Evolutionary conservation across 2,888 invertebrate species (phyloP), one percentile per base, ranked within the genome.

Genomic region (Parnassius orleans): DNA sequence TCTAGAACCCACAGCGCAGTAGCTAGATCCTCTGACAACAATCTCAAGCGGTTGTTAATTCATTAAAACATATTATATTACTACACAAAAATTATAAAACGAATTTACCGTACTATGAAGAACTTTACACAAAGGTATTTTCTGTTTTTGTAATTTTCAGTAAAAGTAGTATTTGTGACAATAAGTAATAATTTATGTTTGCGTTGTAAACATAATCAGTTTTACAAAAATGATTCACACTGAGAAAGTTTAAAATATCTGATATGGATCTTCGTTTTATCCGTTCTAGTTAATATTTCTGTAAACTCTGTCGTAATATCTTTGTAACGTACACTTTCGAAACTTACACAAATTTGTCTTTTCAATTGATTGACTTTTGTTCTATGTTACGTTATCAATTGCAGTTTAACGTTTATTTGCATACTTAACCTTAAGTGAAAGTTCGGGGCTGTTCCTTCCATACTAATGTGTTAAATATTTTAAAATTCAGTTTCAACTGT

Each of bases 381-480:
- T 86, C 87, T 86, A 86, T 85, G 87, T 90, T 85, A 90, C 84
- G 74, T 81, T 85, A 87, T 84, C 83, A 85, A 84, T 83, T 80
- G 81, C 80, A 82, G 82, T 85, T 83, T 81, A 78, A 63, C 77
- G 77, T 77, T 77, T 81, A 85, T 89, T 89, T 88, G 86, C 83
- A 87, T 81, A 90, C 88, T 87, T 88, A 90, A 90, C 87, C 82
- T 84, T 78, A 80, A 90, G 90, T 90, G 90, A 91, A 91, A 91
- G 90, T 91, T 81, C 72, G 81, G 76, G 70, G 72, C 85, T 77
- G 77, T 84, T 81, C 77, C 72, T 72, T 80, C 79, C 89, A 90
- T 90, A 90, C 90, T 89, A 90, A 90, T 90, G 87, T 75, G 82
- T 76, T 81, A 86, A 89, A 85, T 84, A 79, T 80, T 87, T 90